Conservation (phyloP, 2,888 invertebrate genomes). For the Epinotia ramella region DNA sequence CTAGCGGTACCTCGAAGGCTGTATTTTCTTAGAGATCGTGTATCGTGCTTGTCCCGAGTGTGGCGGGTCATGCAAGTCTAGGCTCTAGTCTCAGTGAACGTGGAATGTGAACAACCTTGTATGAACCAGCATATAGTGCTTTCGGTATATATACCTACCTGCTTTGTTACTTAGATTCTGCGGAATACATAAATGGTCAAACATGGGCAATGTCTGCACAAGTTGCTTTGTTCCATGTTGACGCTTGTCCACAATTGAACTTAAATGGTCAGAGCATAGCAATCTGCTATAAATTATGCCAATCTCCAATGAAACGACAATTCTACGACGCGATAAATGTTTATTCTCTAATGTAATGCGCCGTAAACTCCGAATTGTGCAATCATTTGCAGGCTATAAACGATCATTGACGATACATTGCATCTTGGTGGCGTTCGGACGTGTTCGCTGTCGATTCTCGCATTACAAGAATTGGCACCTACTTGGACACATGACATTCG, state of each 20-base stretch:
- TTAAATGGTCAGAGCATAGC: constrained; percentile 31
- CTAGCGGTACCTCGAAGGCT: constrained; percentile 39
- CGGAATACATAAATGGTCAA: constrained; percentile 7
- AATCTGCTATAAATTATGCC: constrained; percentile 38
- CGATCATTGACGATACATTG: constrained; percentile 39
- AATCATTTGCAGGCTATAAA: constrained; percentile 35
- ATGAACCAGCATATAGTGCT: constrained; percentile 42
- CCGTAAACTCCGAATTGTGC: constrained; percentile 38
- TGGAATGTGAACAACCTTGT: constrained; percentile 72
- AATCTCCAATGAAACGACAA: constrained; percentile 35
- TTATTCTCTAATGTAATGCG: constrained; percentile 27
- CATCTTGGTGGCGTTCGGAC: constrained; percentile 24
- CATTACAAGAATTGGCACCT: constrained; percentile 28
- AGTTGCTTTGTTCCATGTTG: constrained; percentile 27
- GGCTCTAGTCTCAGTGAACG: constrained; percentile 62
- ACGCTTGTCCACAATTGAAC: constrained; percentile 9
- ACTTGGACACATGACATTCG: constrained; percentile 12
- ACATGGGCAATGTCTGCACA: constrained; percentile 3
- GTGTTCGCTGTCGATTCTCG: constrained; percentile 31
- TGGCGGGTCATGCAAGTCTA: constrained; percentile 64
- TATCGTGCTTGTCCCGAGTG: constrained; percentile 52
- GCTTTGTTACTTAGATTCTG: constrained; percentile 24
- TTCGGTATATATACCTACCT: constrained; percentile 16
- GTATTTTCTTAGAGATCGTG: constrained; percentile 51
- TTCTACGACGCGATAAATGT: constrained; percentile 33